Conservation (phyloP, 2,888 invertebrate genomes). For the Nemoura dubitans region DNA sequence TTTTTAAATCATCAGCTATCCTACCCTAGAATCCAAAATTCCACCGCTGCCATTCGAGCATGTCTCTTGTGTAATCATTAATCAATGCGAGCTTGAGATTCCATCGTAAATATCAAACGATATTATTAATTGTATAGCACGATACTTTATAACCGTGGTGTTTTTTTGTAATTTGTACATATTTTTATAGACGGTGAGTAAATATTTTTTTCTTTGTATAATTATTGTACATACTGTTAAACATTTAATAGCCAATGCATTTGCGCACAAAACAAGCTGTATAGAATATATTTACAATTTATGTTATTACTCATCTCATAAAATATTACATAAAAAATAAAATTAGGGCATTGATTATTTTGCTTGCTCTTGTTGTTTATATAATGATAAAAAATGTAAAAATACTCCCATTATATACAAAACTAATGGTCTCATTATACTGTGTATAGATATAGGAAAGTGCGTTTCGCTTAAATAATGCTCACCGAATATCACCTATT, state of each 20-base stretch:
- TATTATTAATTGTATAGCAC: too few relatives aligned
- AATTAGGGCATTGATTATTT: neutral
- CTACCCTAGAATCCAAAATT: too few relatives aligned
- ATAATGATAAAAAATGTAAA: neutral
- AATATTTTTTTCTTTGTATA: neutral
- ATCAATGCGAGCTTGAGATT: too few relatives aligned
- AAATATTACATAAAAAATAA: neutral
- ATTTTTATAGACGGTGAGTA: neutral
- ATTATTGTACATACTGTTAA: neutral
- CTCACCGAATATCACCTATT: neutral
- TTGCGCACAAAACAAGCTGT: neutral
- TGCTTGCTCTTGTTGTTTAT: neutral
- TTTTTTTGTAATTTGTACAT: neutral
- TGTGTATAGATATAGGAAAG: too few relatives aligned
- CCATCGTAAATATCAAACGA: too few relatives aligned
- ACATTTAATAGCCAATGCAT: neutral
- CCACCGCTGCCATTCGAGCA: too few relatives aligned
- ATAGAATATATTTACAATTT: neutral
- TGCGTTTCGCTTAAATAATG: too few relatives aligned
- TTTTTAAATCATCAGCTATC: too few relatives aligned
- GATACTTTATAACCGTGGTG: too few relatives aligned
- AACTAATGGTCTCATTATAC: neutral
- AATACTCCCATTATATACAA: neutral
- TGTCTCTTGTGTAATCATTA: too few relatives aligned
- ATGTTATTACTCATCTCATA: neutral